Evolutionary conservation across 2,797 vertebrate genomes (phyloP), one percentile per base, ranked within the genome.

Genomic region (Peromyscus attwateri): DNA sequence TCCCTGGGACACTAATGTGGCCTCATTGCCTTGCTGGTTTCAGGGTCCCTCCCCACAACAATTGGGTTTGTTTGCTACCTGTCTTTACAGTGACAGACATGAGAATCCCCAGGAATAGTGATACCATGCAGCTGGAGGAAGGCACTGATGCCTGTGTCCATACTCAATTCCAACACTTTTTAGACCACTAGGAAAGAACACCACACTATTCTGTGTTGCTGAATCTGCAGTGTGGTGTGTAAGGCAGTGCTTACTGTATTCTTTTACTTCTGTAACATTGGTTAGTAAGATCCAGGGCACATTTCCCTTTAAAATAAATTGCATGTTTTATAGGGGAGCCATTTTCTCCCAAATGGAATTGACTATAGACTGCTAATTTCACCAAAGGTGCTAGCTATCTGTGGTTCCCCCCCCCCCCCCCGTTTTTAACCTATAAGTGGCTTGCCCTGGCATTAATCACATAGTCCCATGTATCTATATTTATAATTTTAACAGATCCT

Each of bases 401-500:
- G 95, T 97, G 91, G 83, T 90, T 76, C 46, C 82, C 73, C 93
- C 82, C 77, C 93, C 82, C n/a, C n/a, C 73, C 94, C 89, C 94
- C 79, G 75, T 95, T 92, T 97, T 97, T 96, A 98, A 98, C 97
- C 98, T 97, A 68, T 95, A 92, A 96, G 92, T 97, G 94, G 82
- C 93, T 97, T 98, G 97, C 92, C 66, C 97, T 93, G 96, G 96
- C 97, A 97, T 98, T 98, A 98, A 93, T 96, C 94, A 96, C 87
- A 93, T 90, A 96, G 97, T 97, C 96, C 93, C 96, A 96, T 98
- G 97, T 98, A 98, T 97, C 97, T 98, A 98, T 98, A 98, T 98
- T 98, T 98, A 98, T 97, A 97, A 97, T 98, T 98, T 98, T 98
- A 98, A 98, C 98, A 98, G 97, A 98, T 98, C 98, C 98, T 98